Evolutionary conservation across 1,140 invertebrate species (phyloP), one percentile per base, ranked within the genome.

Genomic region (Zaprionus nigranus): DNA sequence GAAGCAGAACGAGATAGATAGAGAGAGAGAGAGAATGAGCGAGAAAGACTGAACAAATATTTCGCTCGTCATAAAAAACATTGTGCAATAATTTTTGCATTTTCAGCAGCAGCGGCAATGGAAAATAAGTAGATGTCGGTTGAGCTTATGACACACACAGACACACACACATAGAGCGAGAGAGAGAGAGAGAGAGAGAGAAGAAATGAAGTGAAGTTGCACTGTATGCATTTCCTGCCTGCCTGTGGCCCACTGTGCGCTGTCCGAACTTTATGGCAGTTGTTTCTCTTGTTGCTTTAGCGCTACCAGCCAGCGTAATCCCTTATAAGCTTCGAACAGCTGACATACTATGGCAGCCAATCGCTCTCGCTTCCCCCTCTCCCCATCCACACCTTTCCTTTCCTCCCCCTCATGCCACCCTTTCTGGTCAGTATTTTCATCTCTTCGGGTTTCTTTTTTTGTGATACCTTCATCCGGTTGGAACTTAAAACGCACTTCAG

Each of bases 1-100:
- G 53, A 69, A 73, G 49, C 51, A 58, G 69, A 59, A 30, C 60
- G 43, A 54, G 36, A 79, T 56, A 34, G 61, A 17, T 12, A 5
- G 67, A n/a, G n/a, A 54, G 72, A 57, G 69, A 43, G 58, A 38
- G 49, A 43, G 56, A 65, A 38, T 43, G 13, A 34, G 9, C 22
- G 30, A 38, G 34, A 62, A 66, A 65, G 40, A 71, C 64, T 76
- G 63, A 59, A 69, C 71, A 75, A 82, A 86, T 81, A 82, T 86
- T 87, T 83, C 60, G 82, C 62, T 80, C 69, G 69, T 86, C 83
- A 88, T 83, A 80, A 88, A n/a, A 79, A 88, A 80, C 66, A 83
- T 78, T 87, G 71, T 70, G 80, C 83, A 78, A 87, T 80, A 82
- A 82, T 87, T 86, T 86, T 80, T 75, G 66, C 76, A 79, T 72